These are phyloP conservation scores for Pimephales promelas DNA, from an alignment of 2,113 vertebrate species.

Conservation along the genomic window DNA sequence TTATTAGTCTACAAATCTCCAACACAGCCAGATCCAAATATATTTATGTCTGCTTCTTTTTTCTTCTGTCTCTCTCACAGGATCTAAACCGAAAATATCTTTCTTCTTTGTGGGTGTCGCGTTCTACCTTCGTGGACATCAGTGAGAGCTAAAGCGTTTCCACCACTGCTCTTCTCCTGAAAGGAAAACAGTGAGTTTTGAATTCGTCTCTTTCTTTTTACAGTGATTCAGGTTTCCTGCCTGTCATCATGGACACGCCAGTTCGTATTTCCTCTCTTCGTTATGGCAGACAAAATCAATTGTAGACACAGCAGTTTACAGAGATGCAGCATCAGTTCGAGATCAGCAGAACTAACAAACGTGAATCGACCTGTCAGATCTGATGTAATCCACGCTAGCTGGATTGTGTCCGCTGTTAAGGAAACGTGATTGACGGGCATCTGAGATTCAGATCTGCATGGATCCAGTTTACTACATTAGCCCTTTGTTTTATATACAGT, in stretches of 20 bases:
- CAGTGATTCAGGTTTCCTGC: conserved; percentile 39
- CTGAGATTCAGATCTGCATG: background rate
- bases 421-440: conserved; percentile 24
- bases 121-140: background rate
- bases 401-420: background rate
- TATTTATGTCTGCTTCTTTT: conserved; percentile 35
- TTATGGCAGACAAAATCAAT: conserved; percentile 46
- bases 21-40: conserved; percentile 23
- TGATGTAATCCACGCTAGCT: background rate
- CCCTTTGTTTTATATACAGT: background rate
- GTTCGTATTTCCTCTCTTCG: conserved; percentile 44
- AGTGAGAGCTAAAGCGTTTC: background rate
- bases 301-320: conserved; percentile 43
- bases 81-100: background rate
- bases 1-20: conserved; percentile 51
- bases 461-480: background rate
- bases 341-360: conserved; percentile 42
- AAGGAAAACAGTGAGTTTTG: conserved; percentile 48
- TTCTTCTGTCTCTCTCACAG: conserved; percentile 10
- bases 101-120: background rate
- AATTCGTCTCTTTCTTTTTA: conserved; percentile 19
- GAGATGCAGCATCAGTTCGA: conserved; percentile 22
- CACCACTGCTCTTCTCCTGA: conserved; percentile 29
- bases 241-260: conserved; percentile 42
- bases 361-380: background rate